Percentiles rank a stretch among this genome's conserved stretches.
Evolutionary conservation across 2,888 invertebrate species (phyloP).

Genomic region (Scaptomyza flava): DNA sequence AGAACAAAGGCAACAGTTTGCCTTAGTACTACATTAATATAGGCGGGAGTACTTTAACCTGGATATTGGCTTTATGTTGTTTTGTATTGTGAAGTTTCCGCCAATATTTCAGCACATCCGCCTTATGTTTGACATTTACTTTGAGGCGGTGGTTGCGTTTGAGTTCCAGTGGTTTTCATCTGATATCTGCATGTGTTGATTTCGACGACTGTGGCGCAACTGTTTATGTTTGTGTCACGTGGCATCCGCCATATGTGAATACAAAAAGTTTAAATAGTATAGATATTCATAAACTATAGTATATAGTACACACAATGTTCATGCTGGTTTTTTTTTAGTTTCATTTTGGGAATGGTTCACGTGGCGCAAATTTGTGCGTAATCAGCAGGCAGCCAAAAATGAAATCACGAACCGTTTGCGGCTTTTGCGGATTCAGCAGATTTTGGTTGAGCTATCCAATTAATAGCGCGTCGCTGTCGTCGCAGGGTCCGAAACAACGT

Average conservation of each 20-base stretch:
- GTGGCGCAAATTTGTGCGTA: constrained; percentile 58
- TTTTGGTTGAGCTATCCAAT: constrained; percentile 55
- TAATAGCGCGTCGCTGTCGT: constrained; percentile 48
- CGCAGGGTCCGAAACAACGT: constrained; percentile 16
- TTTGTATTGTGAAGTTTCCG: constrained; percentile 44
- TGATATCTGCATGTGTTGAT: constrained; percentile 39
- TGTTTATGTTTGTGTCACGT: constrained; percentile 75
- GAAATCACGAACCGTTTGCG: constrained; percentile 49
- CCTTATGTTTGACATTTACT: constrained; percentile 62
- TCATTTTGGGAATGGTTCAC: constrained; percentile 23
- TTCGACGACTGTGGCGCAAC: constrained; percentile 47
- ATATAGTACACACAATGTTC: constrained; percentile 2
- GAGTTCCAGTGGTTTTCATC: constrained; percentile 33
- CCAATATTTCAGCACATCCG: constrained; percentile 60
- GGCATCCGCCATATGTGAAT: constrained; percentile 73
- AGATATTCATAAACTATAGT: constrained; percentile 2
- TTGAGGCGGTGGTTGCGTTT: constrained; percentile 20
- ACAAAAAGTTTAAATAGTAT: constrained; percentile 24
- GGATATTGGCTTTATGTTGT: constrained; percentile 14
- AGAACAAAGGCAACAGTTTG: constrained; percentile 18
- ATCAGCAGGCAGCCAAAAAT: constrained; percentile 56
- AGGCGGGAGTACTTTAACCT: constrained; percentile 1
- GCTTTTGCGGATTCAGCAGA: constrained; percentile 63
- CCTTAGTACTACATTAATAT: neutral
- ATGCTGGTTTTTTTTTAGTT: neutral